A percentile compares a stretch with the other conserved stretches of the same genome.
Conservation (phyloP, 2,113 vertebrate species). For the Bostrychus sinensis region DNA sequence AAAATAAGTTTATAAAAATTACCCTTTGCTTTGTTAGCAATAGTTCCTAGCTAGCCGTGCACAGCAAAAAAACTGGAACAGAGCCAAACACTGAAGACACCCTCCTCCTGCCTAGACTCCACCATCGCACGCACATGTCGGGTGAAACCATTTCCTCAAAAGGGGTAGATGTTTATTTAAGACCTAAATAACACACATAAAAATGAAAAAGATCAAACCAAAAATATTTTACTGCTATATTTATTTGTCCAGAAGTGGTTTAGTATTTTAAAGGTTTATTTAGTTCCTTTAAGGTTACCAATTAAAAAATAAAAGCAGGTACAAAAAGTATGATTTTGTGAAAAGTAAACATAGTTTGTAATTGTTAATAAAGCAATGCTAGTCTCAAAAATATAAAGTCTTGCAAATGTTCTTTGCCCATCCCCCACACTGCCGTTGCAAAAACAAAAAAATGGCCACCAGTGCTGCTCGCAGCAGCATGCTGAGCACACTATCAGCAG, state of each 20-base stretch:
- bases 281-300: neutral
- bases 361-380: neutral
- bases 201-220: neutral
- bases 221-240: neutral
- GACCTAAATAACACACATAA: neutral
- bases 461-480: slow-evolving; percentile 65
- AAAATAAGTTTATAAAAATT: neutral
- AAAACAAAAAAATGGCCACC: slow-evolving; percentile 78
- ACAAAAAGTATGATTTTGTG: neutral
- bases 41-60: slow-evolving; percentile 50
- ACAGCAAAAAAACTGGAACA: slow-evolving; percentile 39
- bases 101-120: slow-evolving; percentile 40
- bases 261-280: neutral
- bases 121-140: slow-evolving; percentile 42
- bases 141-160: slow-evolving; percentile 66
- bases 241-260: neutral
- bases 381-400: neutral
- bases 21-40: slow-evolving; percentile 4
- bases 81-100: slow-evolving; percentile 43
- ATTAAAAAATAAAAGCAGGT: neutral
- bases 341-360: neutral
- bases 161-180: slow-evolving; percentile 25
- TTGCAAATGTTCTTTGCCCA: slow-evolving; percentile 37
- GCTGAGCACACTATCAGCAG: slow-evolving; percentile 54
- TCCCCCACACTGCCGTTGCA: slow-evolving; percentile 53